Conservation (phyloP, 2,113 vertebrate species). For the Rhabdomys dilectus region DNA sequence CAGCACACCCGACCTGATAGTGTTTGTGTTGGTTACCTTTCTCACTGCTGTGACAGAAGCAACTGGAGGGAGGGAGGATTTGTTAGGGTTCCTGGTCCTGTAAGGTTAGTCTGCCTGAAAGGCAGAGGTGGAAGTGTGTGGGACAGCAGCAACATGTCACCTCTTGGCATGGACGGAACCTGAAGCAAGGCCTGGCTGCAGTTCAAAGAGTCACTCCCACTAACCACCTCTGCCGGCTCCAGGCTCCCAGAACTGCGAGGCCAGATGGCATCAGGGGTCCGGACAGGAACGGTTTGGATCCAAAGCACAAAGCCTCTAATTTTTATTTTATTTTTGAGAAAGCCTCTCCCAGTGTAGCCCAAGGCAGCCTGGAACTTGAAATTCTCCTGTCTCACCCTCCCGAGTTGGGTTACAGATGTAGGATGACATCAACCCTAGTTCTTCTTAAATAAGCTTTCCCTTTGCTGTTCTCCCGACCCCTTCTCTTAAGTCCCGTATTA, state of each 20-base stretch:
- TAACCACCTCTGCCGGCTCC: background rate
- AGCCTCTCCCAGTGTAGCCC: background rate
- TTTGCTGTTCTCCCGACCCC: background rate
- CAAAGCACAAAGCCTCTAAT: background rate
- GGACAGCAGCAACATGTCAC: background rate
- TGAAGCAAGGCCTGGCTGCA: background rate
- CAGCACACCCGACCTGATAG: too few species aligned
- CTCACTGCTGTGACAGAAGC: background rate
- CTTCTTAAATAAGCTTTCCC: background rate
- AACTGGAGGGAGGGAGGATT: background rate
- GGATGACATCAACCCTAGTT: background rate
- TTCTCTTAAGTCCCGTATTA: background rate
- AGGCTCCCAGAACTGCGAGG: background rate
- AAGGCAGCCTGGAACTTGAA: background rate
- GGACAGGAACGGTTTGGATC: background rate
- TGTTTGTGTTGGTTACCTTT: background rate
- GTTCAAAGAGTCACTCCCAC: background rate
- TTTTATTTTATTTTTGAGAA: background rate
- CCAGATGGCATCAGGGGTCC: background rate
- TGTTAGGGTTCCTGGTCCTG: background rate
- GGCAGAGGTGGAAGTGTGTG: background rate
- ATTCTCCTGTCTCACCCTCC: background rate
- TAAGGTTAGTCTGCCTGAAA: background rate
- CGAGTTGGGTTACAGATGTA: background rate
- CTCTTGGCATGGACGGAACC: background rate